These are phyloP conservation scores for Pantherophis guttatus DNA, from an alignment of 2,113 vertebrate species.

Conservation along the genomic window DNA sequence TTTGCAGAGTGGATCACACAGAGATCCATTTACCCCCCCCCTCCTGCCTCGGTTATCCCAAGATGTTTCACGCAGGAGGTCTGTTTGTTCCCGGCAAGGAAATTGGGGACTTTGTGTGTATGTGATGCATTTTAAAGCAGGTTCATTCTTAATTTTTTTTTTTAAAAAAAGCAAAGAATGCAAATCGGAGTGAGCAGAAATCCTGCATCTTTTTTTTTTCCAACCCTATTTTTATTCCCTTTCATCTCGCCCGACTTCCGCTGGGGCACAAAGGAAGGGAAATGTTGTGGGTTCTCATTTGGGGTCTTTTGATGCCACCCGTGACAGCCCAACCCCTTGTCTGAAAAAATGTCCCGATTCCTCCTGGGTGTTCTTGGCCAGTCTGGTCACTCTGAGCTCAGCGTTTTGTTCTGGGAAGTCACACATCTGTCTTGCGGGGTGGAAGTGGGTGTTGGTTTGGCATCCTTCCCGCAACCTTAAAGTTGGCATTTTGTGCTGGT, in stretches of 20 bases:
- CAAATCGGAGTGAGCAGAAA: neutral
- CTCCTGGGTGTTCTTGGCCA: neutral
- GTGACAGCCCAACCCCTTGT: neutral
- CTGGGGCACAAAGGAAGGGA: neutral
- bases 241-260: neutral
- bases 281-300: neutral
- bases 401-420: slow-evolving; percentile 55
- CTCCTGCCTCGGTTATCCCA: too few relatives aligned
- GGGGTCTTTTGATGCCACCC: neutral
- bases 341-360: neutral
- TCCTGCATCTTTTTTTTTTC: too few relatives aligned
- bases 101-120: neutral
- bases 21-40: too few relatives aligned
- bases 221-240: too few relatives aligned
- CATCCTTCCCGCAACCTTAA: neutral
- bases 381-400: neutral
- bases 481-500: neutral
- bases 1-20: too few relatives aligned
- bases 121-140: neutral
- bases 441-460: neutral
- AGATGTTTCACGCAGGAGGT: too few relatives aligned
- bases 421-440: slow-evolving; percentile 15
- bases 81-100: neutral
- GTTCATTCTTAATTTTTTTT: neutral
- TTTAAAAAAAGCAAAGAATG: neutral